Conservation (phyloP, 2,797 vertebrate species). For the Tokudaia muenninki region DNA sequence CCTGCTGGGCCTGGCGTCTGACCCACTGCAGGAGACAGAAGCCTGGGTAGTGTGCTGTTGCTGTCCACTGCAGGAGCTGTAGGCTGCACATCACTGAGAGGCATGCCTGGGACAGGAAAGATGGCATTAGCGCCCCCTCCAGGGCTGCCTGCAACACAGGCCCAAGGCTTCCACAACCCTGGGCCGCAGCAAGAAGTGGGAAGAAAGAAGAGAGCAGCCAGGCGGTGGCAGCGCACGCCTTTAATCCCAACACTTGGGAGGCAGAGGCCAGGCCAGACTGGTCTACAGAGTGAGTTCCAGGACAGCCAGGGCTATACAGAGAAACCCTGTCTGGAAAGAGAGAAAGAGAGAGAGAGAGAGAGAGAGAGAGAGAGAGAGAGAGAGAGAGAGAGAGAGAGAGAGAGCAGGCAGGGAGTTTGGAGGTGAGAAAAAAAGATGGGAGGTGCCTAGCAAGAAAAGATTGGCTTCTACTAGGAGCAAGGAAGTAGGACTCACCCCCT, state of each 20-base stretch:
- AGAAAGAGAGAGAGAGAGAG: too few species aligned
- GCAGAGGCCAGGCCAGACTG: too few species aligned
- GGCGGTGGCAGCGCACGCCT: too few species aligned
- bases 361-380: too few species aligned
- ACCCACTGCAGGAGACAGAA: accelerated
- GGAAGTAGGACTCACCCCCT: background rate
- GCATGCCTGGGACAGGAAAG: conserved; percentile 37
- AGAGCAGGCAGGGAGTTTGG: background rate
- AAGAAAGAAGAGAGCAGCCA: too few species aligned
- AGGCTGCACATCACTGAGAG: background rate
- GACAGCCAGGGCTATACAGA: too few species aligned
- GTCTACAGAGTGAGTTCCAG: too few species aligned
- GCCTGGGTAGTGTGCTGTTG: background rate
- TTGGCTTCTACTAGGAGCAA: background rate
- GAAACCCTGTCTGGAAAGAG: too few species aligned
- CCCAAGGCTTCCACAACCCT: background rate
- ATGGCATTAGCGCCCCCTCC: background rate
- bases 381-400: too few species aligned
- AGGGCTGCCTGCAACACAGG: background rate
- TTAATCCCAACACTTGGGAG: too few species aligned
- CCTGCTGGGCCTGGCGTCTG: accelerated
- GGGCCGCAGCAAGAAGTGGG: background rate
- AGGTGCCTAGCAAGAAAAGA: background rate
- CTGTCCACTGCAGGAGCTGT: background rate
- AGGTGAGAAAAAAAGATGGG: background rate